phyloP scores from a whole-genome alignment of 2,888 invertebrate species.

The Leptodirus hochenwartii region DNA sequence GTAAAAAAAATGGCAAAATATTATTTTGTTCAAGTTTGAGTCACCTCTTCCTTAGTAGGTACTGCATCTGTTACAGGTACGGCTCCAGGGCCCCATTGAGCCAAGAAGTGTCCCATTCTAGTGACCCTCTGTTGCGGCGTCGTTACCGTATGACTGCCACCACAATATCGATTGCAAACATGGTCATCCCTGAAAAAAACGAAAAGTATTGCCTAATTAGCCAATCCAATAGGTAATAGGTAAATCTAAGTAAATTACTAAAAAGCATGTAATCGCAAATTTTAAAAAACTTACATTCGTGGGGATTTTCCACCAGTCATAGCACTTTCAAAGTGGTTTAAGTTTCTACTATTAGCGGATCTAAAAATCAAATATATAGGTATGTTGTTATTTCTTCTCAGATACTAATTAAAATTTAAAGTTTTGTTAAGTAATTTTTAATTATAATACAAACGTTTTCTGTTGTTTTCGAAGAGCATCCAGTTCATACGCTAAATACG shows the following conservation, averaged over 20 bases:
- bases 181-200: constrained; percentile 25
- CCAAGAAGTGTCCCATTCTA: constrained; percentile 41
- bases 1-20: too few species aligned
- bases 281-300: background rate
- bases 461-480: constrained; percentile 34
- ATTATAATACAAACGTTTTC: constrained; percentile 23
- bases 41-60: background rate
- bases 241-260: background rate
- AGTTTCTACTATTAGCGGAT: constrained; percentile 25
- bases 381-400: background rate
- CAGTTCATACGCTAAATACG: constrained; percentile 54
- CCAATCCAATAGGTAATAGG: constrained; percentile 1
- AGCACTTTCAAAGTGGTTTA: constrained; percentile 27
- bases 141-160: constrained; percentile 57
- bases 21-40: too few species aligned
- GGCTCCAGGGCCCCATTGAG: constrained; percentile 46
- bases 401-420: background rate
- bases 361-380: too few species aligned
- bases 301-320: too few species aligned
- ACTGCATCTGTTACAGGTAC: constrained; percentile 28
- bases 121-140: constrained; percentile 53
- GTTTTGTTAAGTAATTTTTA: constrained; percentile 4
- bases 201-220: constrained; percentile 1
- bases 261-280: background rate
- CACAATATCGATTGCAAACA: constrained; percentile 55